Base-by-base conservation (phyloP, 1,140 invertebrate species). In the Tetragonula clypearis region DNA sequence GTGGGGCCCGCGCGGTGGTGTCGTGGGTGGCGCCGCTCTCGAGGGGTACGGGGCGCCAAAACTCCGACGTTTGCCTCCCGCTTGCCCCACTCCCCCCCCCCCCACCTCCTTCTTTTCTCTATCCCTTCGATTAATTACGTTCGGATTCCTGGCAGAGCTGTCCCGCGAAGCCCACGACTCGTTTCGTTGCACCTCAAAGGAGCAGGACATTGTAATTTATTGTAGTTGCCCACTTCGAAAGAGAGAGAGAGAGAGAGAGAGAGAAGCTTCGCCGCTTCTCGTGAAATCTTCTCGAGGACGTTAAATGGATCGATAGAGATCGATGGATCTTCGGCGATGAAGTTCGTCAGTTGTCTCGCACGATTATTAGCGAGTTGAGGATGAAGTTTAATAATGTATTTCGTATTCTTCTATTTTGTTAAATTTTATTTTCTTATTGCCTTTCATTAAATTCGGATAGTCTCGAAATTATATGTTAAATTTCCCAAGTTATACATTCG, bases 1-100 rank as follows among this genome's bases (percentile, higher is more conserved):
- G 55, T n/a, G 19, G 49, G 23, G 23, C 12, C 41, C 41, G 19
- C n/a, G 15, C 55, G 82, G 41, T 41, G 68, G 76, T 84, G 68
- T 53, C n/a, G 17, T n/a, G 8, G 55, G 56, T 84, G 35, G 66
- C 60, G 15, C 9, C 41, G 35, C n/a, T 49, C 41, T 49, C 6
- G 8, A 49, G 41, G 35, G 21, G 4, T 79, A 72, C 41, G 76
- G 72, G 82, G 82, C 82, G 76, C 82, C 82, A 84, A 84, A 72
- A 79, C 66, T 49, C 62, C 35, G 14, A 23, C 26, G 30, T 11
- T 53, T 2, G 17, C 5, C 14, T 17, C 3, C 4, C 23, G n/a
- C 35, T 30, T 19, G 0, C 66, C 2, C 23, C 6, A 9, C 8
- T 4, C 23, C 35, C 53, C 15, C 41, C 66, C 2, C 23, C 6